phyloP scores from a whole-genome alignment of 1,140 invertebrate genomes.

The Fragariocoptes setiger region DNA sequence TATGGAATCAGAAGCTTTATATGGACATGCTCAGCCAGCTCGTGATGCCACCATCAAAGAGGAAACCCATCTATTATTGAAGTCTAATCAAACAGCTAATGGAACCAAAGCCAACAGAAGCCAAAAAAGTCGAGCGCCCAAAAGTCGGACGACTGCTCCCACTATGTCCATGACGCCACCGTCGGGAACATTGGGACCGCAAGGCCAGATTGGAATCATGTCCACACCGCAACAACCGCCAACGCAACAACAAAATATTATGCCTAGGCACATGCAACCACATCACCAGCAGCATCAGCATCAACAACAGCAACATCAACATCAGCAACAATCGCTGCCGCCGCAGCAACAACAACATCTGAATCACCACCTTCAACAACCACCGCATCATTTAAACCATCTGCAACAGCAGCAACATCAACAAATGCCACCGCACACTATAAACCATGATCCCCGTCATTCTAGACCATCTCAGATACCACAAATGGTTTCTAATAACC shows the following conservation, averaged over 20 bases:
- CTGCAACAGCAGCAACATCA: constrained; percentile 1
- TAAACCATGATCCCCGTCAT: background rate
- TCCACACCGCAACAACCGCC: background rate
- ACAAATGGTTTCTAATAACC: constrained; percentile 13
- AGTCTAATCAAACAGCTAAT: too few species aligned
- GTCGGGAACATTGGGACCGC: too few species aligned
- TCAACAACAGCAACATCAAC: background rate
- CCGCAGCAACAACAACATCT: background rate
- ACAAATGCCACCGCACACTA: background rate
- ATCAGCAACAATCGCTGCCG: background rate
- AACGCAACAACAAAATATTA: background rate
- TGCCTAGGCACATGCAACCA: background rate
- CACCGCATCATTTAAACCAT: background rate
- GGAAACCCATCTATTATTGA: too few species aligned
- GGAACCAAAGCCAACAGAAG: too few species aligned
- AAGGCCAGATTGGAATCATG: background rate
- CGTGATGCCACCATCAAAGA: too few species aligned
- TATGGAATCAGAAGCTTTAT: too few species aligned
- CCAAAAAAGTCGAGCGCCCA: too few species aligned
- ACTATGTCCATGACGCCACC: too few species aligned
- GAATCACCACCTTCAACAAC: background rate
- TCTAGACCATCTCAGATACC: constrained; percentile 4
- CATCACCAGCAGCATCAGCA: background rate
- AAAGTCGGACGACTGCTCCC: too few species aligned
- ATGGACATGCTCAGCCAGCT: too few species aligned